phyloP scores from a whole-genome alignment of 2,113 vertebrate genomes.

The Callospermophilus lateralis region DNA sequence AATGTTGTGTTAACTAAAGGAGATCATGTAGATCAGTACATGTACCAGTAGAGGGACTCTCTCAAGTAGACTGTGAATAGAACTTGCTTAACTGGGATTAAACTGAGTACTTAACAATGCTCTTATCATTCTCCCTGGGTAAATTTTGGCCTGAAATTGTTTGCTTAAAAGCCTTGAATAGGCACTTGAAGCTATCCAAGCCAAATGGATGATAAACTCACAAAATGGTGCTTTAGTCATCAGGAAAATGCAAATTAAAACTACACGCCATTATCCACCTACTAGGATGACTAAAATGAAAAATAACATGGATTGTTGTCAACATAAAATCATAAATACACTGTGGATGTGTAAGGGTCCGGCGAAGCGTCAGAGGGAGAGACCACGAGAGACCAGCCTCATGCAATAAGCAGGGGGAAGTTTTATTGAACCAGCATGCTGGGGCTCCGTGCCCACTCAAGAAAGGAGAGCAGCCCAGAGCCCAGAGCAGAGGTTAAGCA shows the following conservation, averaged over 20 bases:
- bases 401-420: too few species aligned
- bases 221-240: constrained; percentile 44
- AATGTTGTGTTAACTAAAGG: neutral
- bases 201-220: constrained; percentile 34
- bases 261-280: neutral
- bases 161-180: constrained; percentile 49
- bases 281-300: neutral
- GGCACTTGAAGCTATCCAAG: neutral
- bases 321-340: too few species aligned
- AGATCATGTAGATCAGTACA: neutral
- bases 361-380: too few species aligned
- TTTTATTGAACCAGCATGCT: too few species aligned
- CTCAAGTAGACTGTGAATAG: neutral
- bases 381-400: too few species aligned
- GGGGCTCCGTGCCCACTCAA: too few species aligned
- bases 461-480: too few species aligned
- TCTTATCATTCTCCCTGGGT: neutral
- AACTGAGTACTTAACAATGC: neutral
- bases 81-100: constrained; percentile 45
- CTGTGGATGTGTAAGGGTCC: too few species aligned
- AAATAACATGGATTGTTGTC: neutral
- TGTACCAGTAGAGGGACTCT: neutral
- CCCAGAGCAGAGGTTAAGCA: too few species aligned
- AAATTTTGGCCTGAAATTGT: constrained; percentile 41
- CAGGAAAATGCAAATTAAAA: constrained; percentile 49